Base-by-base conservation (phyloP, 1,140 invertebrate genomes). In the Phenacoccus solenopsis region DNA sequence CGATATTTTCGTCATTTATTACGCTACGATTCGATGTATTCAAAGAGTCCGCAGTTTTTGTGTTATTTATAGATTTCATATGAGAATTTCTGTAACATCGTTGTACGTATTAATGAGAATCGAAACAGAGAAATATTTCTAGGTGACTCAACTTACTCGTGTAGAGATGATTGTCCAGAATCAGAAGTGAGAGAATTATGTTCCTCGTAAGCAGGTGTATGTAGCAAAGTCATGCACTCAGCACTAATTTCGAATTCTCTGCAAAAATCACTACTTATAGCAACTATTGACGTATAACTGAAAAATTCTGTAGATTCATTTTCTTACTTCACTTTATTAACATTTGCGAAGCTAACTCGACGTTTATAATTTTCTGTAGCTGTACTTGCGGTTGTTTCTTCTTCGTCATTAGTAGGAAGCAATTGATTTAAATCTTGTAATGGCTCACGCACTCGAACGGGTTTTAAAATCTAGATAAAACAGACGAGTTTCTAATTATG, bases 311-410 rank as follows among this genome's bases (percentile, higher is more conserved):
- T 9, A 24, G 25, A 64, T 1, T 22, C n/a, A n/a, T n/a, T 24
- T 25, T 22, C 59, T 64, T 64, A 64, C 59, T 64, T 64, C 12
- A 64, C 59, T 64, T 64, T 64, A 64, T 64, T 64, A 2, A 64
- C 25, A 25, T 10, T 24, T 7, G 59, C 59, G 20, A 64, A 64
- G 25, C 59, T 64, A 16, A 64, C 59, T 3, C 59, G 21, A 24
- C 59, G 59, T 64, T 27, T 24, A 25, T 64, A 22, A 64, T 24
- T 27, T 4, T 64, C 59, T 5, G 59, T 64, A 10, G 25, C n/a
- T n/a, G n/a, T n/a, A n/a, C n/a, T n/a, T n/a, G n/a, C 25, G 9
- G 59, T 64, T 13, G 59, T 64, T 64, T 64, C 59, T 64, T 64
- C 59, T 24, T 64, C 59, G 16, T 64, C 59, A 24, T 64, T 64